These are phyloP conservation scores for Arctopsyche grandis DNA, from an alignment of 1,140 invertebrate genomes.

Conservation along the genomic window DNA sequence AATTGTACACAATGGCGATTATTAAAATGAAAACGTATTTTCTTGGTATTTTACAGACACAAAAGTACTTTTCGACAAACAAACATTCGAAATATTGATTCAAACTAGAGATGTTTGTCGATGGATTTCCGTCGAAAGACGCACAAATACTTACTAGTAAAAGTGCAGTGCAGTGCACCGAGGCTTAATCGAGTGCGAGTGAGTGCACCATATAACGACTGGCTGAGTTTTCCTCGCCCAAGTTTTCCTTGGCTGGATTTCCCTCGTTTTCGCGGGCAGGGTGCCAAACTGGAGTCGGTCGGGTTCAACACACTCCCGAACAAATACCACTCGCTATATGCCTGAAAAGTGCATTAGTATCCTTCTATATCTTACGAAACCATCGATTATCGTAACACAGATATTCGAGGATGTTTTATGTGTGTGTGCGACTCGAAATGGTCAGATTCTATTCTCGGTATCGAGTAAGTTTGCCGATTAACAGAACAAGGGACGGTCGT, in stretches of 20 bases:
- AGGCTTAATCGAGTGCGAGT: conserved; percentile 9
- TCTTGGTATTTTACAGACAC: too few relatives aligned
- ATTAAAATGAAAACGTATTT: too few relatives aligned
- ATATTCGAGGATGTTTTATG: not conserved
- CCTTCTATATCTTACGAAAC: not conserved
- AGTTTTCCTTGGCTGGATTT: conserved; percentile 9
- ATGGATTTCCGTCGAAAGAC: too few relatives aligned
- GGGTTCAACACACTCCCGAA: conserved; percentile 8
- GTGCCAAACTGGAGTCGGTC: conserved; percentile 3
- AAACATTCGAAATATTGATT: too few relatives aligned
- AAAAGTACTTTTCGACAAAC: too few relatives aligned
- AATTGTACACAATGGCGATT: too few relatives aligned
- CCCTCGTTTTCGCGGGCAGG: not conserved
- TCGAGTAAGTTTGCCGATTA: conserved; percentile 5
- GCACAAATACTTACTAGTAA: not conserved
- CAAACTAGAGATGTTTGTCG: too few relatives aligned
- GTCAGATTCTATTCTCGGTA: not conserved
- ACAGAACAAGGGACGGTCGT: conserved; percentile 11
- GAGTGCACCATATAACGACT: conserved; percentile 7
- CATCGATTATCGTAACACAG: too few relatives aligned
- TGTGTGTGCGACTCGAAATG: not conserved
- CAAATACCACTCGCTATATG: not conserved
- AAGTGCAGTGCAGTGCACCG: not conserved
- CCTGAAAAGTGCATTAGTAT: not conserved
- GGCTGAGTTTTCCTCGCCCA: too few relatives aligned